Conservation (phyloP, 53 echinoderm and acorn worm genomes). For the Echinometra lucunter region DNA sequence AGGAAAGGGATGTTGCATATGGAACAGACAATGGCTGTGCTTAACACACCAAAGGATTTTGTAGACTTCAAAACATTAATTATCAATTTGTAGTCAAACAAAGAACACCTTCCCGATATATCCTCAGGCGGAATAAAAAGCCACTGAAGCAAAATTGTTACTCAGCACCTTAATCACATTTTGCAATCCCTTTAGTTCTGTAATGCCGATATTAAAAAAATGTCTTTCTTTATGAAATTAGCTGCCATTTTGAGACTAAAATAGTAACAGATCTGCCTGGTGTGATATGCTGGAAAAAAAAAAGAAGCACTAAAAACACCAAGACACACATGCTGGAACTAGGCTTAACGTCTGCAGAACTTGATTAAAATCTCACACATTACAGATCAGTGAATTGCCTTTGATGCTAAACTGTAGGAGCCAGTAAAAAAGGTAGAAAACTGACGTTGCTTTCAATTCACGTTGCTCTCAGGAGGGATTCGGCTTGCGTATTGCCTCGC, state of each 20-base stretch:
- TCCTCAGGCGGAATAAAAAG: background rate
- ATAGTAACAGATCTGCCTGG: background rate
- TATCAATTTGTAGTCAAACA: background rate
- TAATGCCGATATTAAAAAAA: no score
- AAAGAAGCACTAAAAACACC: background rate
- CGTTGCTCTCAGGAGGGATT: background rate
- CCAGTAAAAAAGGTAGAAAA: background rate
- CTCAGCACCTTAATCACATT: background rate
- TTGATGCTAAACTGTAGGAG: background rate
- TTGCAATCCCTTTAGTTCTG: no score
- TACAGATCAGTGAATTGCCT: background rate
- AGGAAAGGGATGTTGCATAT: background rate
- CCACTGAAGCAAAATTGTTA: background rate
- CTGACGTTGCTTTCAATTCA: background rate
- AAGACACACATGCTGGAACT: background rate
- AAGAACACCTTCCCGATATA: background rate
- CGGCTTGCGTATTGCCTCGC: background rate
- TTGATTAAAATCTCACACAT: background rate
- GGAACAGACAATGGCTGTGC: background rate
- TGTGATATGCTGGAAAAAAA: background rate
- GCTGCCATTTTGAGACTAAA: background rate
- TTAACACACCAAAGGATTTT: background rate
- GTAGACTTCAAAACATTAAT: background rate
- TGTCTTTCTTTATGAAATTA: background rate
- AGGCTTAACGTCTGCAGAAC: background rate